A percentile compares a stretch with the other conserved stretches of the same genome.
These are phyloP conservation scores for Platerodrilus igneus DNA, from an alignment of 2,888 invertebrate genomes.

Conservation along the genomic window DNA sequence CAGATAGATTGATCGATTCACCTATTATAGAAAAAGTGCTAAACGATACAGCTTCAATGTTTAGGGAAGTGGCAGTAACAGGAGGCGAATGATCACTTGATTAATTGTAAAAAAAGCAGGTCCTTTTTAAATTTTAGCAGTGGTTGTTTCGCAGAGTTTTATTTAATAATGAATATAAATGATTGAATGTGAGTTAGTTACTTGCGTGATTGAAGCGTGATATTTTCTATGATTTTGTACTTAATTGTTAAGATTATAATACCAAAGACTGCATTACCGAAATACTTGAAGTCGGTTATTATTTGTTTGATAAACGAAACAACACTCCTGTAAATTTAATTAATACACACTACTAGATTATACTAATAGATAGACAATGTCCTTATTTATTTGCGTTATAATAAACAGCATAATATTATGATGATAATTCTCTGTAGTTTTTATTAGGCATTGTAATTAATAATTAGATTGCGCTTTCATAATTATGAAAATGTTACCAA, in stretches of 20 bases:
- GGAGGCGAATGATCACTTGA: slow-evolving; percentile 48
- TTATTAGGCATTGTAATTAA: too few relatives aligned
- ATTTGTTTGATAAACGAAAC: slow-evolving; percentile 24
- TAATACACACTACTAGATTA: too few relatives aligned
- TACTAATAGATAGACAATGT: too few relatives aligned
- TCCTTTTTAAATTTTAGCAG: slow-evolving; percentile 21
- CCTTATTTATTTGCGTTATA: slow-evolving; percentile 29
- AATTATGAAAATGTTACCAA: too few relatives aligned
- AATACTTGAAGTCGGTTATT: slow-evolving; percentile 23
- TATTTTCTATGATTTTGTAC: slow-evolving; percentile 36
- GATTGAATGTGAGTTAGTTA: too few relatives aligned
- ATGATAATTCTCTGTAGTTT: too few relatives aligned
- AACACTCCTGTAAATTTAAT: slow-evolving; percentile 22
- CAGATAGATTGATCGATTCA: slow-evolving; percentile 45
- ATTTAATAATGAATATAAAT: too few relatives aligned
- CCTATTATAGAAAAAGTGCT: slow-evolving; percentile 46
- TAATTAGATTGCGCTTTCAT: too few relatives aligned
- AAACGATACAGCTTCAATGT: slow-evolving; percentile 44
- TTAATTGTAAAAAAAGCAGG: slow-evolving; percentile 24
- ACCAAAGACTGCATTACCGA: slow-evolving; percentile 34
- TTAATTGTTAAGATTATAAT: slow-evolving; percentile 37
- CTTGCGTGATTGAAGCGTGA: slow-evolving; percentile 22
- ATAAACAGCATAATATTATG: too few relatives aligned
- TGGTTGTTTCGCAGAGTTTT: slow-evolving; percentile 24
- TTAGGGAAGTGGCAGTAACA: slow-evolving; percentile 53